Percentiles rank a stretch among this genome's conserved stretches.
Evolutionary conservation across 2,113 vertebrate genomes (phyloP).

Genomic region (Mohoua ochrocephala): DNA sequence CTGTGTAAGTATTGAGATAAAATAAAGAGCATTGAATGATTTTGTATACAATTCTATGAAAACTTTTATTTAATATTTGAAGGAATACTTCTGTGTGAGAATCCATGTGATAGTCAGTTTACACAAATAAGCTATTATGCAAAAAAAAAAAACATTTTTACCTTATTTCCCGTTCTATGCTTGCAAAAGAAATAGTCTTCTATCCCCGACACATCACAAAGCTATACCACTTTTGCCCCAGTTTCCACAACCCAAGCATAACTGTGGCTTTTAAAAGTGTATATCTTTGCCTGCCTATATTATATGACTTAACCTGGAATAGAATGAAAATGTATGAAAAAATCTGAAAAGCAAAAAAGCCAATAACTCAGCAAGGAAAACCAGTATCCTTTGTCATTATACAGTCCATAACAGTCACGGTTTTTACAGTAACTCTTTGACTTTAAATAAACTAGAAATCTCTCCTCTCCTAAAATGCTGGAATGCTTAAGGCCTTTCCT

Average conservation of each 20-base stretch:
- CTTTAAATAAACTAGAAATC: not conserved
- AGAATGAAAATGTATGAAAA: not conserved
- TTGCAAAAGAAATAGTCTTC: not conserved
- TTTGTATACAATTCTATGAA: not conserved
- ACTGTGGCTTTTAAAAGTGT: not conserved
- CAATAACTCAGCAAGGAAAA: not conserved
- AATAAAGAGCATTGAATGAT: not conserved
- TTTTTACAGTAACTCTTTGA: not conserved
- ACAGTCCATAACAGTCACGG: not conserved
- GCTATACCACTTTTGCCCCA: not conserved
- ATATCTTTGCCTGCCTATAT: not conserved
- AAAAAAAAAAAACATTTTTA: not conserved
- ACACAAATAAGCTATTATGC: not conserved
- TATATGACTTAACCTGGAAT: not conserved
- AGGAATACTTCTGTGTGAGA: not conserved
- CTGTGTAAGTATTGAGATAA: not conserved
- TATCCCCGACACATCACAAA: not conserved
- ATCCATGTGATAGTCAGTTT: not conserved
- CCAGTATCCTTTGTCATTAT: not conserved
- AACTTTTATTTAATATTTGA: not conserved
- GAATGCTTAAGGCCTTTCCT: constrained; percentile 6
- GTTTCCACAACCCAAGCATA: not conserved
- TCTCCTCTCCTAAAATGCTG: not conserved
- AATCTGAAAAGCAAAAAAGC: not conserved
- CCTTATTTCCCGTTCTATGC: not conserved